Percentiles rank a stretch among this genome's conserved stretches.
These are phyloP conservation scores for Aphis craccivora DNA, from an alignment of 1,140 invertebrate genomes.

Conservation along the genomic window DNA sequence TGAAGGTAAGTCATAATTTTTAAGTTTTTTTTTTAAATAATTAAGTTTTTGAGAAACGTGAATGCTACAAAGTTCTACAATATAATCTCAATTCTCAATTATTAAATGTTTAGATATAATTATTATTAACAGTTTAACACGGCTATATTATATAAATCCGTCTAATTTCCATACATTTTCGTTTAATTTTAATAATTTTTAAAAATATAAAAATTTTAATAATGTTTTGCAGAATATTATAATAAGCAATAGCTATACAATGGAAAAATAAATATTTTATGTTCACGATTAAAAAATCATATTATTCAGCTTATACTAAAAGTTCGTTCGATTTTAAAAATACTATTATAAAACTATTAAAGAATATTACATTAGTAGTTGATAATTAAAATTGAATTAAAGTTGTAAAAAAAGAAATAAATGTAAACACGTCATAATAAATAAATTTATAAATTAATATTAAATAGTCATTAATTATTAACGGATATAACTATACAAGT, in stretches of 20 bases:
- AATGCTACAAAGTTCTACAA: neutral
- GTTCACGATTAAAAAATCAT: neutral
- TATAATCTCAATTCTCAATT: neutral
- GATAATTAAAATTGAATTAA: neutral
- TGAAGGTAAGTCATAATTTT: neutral
- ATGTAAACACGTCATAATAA: neutral
- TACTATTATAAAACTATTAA: neutral
- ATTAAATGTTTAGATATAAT: too few relatives aligned
- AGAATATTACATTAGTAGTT: neutral
- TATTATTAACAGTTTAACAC: too few relatives aligned
- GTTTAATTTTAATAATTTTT: neutral
- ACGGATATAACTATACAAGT: too few relatives aligned
- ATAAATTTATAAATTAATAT: conserved; percentile 1
- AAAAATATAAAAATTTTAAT: neutral
- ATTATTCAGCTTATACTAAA: neutral
- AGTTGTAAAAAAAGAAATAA: neutral
- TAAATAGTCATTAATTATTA: neutral
- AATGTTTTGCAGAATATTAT: neutral
- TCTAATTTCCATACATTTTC: neutral
- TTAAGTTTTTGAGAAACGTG: neutral
- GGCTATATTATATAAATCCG: neutral
- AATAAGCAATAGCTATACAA: neutral
- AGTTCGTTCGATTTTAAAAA: neutral
- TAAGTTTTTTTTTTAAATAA: too few relatives aligned
- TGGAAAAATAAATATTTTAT: neutral